Base-by-base conservation (phyloP, 2,888 invertebrate genomes). In the Eristalinus aeneus region DNA sequence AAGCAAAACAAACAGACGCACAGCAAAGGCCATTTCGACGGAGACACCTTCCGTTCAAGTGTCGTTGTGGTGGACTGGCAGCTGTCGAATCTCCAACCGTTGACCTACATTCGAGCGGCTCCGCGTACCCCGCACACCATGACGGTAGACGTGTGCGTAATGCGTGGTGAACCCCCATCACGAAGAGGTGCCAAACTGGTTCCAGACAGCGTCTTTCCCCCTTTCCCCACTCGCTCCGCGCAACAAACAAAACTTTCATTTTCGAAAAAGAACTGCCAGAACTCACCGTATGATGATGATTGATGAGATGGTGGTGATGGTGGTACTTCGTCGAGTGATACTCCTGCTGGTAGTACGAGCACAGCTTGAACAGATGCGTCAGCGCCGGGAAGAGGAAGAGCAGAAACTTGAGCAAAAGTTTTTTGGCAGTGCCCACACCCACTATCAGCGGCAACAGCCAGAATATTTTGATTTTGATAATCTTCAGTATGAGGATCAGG, bases 351-450 rank as follows among this genome's bases (percentile, higher is more conserved):
- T 97, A 97, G 93, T 96, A 96, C 5, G 96, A 96, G 92, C 97
- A 97, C 16, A 97, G 93, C 91, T 97, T 97, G 93, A 97, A 97
- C 83, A 97, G 94, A 91, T 97, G 96, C 74, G 96, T 95, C 84
- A 97, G 92, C 0, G 96, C 96, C 0, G 97, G 97, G 93, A 97
- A 96, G 53, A 97, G 90, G 93, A 97, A 97, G 23, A 97, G 94
- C 12, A 97, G 92, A 69, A 97, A 93, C 90, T 97, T 97, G 58
- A 97, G 93, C 90, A 97, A 94, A 89, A 97, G 93, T 91, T 97
- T 97, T 93, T 97, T 97, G 2, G 97, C 97, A 0, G 97, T 95
- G 0, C 96, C 96, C 20, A 96, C 95, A 1, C 97, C 97, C 88
- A 97, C 94, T 65, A 97, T 93, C 65, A 97, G 92, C 0, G 97